Percentiles rank a stretch among this genome's conserved stretches.
These are phyloP conservation scores for Meloe dianella DNA, from an alignment of 2,888 invertebrate species.

Conservation along the genomic window DNA sequence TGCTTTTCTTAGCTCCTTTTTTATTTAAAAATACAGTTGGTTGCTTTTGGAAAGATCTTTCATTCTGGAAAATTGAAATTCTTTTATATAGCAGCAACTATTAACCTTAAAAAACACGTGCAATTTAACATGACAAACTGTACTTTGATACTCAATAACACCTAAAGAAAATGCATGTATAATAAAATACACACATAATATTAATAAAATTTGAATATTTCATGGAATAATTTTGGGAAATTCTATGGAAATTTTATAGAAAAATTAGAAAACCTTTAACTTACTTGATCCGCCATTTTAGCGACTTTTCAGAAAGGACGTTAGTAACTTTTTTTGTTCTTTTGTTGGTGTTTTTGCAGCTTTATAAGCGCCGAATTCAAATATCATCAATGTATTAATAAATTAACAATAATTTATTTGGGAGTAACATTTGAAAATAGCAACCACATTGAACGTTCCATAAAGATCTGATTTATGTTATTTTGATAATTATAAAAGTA, in stretches of 20 bases:
- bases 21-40: conserved; percentile 93
- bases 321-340: neutral
- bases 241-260: conserved; percentile 26
- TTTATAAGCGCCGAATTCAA: neutral
- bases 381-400: too few species aligned
- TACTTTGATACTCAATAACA: neutral
- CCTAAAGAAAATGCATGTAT: neutral
- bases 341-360: neutral
- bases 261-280: conserved; percentile 48
- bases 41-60: conserved; percentile 97
- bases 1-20: conserved; percentile 77
- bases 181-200: neutral
- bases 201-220: neutral
- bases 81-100: neutral
- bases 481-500: too few species aligned
- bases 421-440: too few species aligned
- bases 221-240: neutral
- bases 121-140: neutral
- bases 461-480: too few species aligned
- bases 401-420: too few species aligned
- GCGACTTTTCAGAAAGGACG: conserved; percentile 9
- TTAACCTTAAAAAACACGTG: conserved; percentile 3
- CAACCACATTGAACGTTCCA: too few species aligned
- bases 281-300: conserved; percentile 85
- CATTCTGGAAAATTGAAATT: conserved; percentile 75